Conservation (phyloP, 1,140 invertebrate species). For the Pachyrhynchus sulphureomaculatus region DNA sequence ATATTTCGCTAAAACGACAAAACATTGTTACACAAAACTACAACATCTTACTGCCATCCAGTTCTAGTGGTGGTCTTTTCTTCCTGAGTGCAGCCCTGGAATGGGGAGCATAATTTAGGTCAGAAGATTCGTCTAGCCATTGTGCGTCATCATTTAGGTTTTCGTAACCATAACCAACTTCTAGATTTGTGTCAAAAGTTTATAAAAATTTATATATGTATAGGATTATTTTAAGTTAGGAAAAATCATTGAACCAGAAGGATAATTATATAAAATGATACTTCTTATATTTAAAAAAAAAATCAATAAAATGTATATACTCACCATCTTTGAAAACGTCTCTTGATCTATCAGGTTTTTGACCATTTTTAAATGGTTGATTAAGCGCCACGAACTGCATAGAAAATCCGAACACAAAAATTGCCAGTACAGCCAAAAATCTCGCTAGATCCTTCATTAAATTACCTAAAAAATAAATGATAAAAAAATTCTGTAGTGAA, state of each 20-base stretch:
- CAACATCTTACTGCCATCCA: slow-evolving; percentile 22
- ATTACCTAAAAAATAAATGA: slow-evolving; percentile 52
- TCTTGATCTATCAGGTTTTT: slow-evolving; percentile 28
- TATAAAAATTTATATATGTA: too few relatives aligned
- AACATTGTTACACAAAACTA: slow-evolving; percentile 9
- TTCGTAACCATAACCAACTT: too few relatives aligned
- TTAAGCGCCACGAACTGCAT: slow-evolving; percentile 96
- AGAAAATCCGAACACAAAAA: slow-evolving; percentile 98
- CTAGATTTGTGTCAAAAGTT: background rate
- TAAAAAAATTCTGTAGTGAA: background rate
- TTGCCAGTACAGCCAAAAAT: slow-evolving; percentile 94
- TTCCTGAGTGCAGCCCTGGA: slow-evolving; percentile 42
- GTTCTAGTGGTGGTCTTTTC: slow-evolving; percentile 18
- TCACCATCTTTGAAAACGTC: slow-evolving; percentile 72
- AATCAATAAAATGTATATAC: too few relatives aligned
- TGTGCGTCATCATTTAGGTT: slow-evolving; percentile 43
- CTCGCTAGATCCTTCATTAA: slow-evolving; percentile 89
- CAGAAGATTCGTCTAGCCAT: slow-evolving; percentile 48
- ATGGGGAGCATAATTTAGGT: slow-evolving; percentile 43
- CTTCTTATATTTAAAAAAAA: too few relatives aligned
- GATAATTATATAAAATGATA: too few relatives aligned
- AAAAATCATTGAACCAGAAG: too few relatives aligned
- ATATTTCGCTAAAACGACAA: slow-evolving; percentile 1
- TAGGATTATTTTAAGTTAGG: too few relatives aligned
- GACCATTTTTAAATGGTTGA: slow-evolving; percentile 71